Base-by-base conservation (phyloP, 2,888 invertebrate genomes). In the Pristionchus entomophagus region DNA sequence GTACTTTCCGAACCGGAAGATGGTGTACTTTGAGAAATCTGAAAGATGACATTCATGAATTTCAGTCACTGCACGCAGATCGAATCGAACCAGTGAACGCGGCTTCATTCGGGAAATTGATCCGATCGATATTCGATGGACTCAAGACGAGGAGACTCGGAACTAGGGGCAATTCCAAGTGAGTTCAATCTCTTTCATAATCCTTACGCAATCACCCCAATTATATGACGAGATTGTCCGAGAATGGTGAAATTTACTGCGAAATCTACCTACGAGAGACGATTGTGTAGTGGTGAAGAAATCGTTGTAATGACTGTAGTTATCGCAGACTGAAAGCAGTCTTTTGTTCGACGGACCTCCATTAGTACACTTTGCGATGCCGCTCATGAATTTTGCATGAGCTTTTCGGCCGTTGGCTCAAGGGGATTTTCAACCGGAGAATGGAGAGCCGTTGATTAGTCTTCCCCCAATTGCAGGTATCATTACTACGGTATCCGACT, bases 51-150 rank as follows among this genome's bases (percentile, higher is more conserved):
- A n/a, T n/a, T n/a, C n/a, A n/a, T n/a, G n/a, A n/a, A n/a, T 87
- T 90, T 49, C 86, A 92, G 92, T 65, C 99, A 99, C 94, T 99
- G 99, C 91, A 93, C 93, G 78, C 95, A 95, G 96, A 97, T 94
- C 97, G 97, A 94, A 95, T 99, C 90, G 99, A 99, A 94, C 98
- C 99, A 0, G 98, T 99, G 88, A 99, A 99, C 95, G 98, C 99
- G 59, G 99, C 99, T 14, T 98, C 98, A 53, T 99, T 99, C 95
- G 99, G 99, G 88, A 99, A 99, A 95, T 95, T 99, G 65, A 99
- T 99, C 93, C 96, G 99, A 87, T 98, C 98, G 4, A 99, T 99
- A 88, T 99, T 99, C 95, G 95, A 98, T 91, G 99, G 99, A 29
- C 95, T 99, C 92, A 95, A 98, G 89, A 99, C 99, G 26, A 95